Percentiles rank a stretch among this genome's conserved stretches.
These are phyloP conservation scores for Palaemon carinicauda DNA, from an alignment of 1,140 invertebrate genomes.

Conservation along the genomic window DNA sequence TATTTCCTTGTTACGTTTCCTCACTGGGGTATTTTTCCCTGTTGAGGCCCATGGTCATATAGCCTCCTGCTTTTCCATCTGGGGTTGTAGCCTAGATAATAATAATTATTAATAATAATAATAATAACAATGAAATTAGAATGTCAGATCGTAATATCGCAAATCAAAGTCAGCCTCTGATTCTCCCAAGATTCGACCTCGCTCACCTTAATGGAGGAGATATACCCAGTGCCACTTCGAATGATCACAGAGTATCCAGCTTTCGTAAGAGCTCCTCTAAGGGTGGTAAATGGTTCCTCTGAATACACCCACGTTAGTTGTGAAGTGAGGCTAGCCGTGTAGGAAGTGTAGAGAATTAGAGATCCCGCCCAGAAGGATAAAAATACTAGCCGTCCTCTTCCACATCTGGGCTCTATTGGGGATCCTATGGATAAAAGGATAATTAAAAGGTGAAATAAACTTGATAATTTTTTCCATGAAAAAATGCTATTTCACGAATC, in stretches of 20 bases:
- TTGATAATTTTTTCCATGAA: too few species aligned
- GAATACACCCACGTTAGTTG: not conserved
- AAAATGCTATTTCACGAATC: too few species aligned
- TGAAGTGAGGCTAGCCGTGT: not conserved
- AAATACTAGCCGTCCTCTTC: not conserved
- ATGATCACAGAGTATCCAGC: not conserved
- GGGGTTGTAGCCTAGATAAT: too few species aligned
- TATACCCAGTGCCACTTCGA: not conserved
- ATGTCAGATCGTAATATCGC: too few species aligned
- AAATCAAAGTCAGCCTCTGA: too few species aligned
- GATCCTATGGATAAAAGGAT: not conserved
- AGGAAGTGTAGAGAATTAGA: not conserved
- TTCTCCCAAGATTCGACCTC: not conserved
- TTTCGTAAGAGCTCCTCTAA: not conserved
- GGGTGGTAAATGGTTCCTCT: not conserved
- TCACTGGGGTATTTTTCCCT: too few species aligned
- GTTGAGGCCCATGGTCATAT: too few species aligned
- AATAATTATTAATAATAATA: too few species aligned
- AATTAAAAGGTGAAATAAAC: too few species aligned
- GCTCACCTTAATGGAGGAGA: not conserved
- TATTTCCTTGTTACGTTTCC: too few species aligned
- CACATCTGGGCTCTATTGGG: not conserved
- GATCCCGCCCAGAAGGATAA: not conserved
- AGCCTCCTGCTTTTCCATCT: too few species aligned
- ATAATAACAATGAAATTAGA: too few species aligned